These are phyloP conservation scores for Pollachius pollachius DNA, from an alignment of 2,113 vertebrate genomes.

Conservation along the genomic window DNA sequence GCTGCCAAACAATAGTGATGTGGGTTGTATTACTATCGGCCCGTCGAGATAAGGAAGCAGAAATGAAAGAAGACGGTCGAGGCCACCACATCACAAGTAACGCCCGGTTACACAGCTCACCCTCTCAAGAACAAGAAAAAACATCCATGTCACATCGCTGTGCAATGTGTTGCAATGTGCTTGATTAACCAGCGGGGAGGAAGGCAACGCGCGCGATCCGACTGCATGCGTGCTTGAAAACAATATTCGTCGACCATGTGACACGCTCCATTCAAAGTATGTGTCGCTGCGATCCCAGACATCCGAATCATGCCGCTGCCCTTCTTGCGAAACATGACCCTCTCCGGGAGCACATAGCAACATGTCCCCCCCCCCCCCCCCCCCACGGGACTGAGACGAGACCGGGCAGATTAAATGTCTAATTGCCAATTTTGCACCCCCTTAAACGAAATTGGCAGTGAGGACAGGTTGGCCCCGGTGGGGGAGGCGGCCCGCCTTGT, in stretches of 20 bases:
- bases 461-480: slow-evolving; percentile 9
- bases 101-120: neutral
- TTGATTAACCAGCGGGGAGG: neutral
- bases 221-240: neutral
- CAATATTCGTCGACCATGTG: neutral
- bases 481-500: neutral
- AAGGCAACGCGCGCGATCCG: neutral
- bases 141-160: too few species aligned
- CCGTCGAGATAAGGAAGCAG: too few species aligned
- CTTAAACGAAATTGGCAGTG: slow-evolving; percentile 31
- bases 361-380: slow-evolving; percentile 8
- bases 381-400: neutral
- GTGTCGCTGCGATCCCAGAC: slow-evolving; percentile 30
- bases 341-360: slow-evolving; percentile 33
- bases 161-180: neutral
- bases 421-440: slow-evolving; percentile 19
- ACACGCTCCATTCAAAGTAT: neutral
- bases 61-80: too few species aligned
- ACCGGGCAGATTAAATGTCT: slow-evolving; percentile 34
- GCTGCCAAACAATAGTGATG: too few species aligned
- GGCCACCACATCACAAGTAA: too few species aligned
- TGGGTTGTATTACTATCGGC: too few species aligned
- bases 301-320: slow-evolving; percentile 6
- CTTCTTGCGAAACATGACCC: slow-evolving; percentile 32
- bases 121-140: too few species aligned